Conservation (phyloP, 2,113 vertebrate genomes). For the Aleadryas rufinucha region DNA sequence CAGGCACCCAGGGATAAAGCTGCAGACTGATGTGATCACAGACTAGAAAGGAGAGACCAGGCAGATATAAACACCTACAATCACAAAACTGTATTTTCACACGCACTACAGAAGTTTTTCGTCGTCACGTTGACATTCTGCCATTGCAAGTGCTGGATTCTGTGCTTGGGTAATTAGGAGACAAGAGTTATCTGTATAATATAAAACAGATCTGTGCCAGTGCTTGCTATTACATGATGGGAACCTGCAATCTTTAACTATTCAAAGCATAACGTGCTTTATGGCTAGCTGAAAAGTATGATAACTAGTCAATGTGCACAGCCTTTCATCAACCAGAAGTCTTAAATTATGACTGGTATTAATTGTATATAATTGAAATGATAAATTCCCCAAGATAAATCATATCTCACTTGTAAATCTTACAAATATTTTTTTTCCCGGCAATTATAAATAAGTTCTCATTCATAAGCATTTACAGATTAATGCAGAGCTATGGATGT, state of each 20-base stretch:
- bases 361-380: constrained; percentile 1
- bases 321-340: neutral
- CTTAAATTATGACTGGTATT: constrained; percentile 17
- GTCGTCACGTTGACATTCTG: neutral
- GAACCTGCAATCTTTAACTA: neutral
- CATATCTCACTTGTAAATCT: neutral
- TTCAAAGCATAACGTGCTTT: neutral
- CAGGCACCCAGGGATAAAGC: neutral
- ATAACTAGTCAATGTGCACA: neutral
- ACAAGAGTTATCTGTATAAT: neutral
- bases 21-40: too few species aligned
- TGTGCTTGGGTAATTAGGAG: neutral
- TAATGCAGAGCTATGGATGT: neutral
- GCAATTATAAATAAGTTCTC: constrained; percentile 9
- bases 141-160: neutral
- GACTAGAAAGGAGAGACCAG: neutral
- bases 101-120: neutral
- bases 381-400: constrained; percentile 3
- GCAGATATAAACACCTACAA: neutral
- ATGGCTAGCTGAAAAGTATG: neutral
- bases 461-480: constrained; percentile 11
- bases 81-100: neutral
- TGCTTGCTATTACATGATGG: neutral
- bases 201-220: neutral
- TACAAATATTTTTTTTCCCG: neutral